Evolutionary conservation across 2,113 vertebrate species (phyloP), one percentile per base, ranked within the genome.

Genomic region (Oenanthe melanoleuca): DNA sequence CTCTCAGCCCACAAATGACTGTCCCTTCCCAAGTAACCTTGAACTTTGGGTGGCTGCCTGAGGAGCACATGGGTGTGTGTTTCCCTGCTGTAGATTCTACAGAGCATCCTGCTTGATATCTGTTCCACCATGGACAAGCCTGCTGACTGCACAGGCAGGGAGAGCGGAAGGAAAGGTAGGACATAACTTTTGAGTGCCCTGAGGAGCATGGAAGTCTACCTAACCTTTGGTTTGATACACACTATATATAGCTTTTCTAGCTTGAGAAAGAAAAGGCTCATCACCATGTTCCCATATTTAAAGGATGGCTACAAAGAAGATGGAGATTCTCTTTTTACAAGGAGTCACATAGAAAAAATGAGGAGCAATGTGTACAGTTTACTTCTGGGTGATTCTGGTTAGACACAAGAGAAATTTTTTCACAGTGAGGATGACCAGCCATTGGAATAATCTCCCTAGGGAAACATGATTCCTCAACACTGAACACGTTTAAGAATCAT

Each of bases 1-100:
- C 21, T 70, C 14, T 91, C 38, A 49, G 45, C 22, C 20, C 15
- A 19, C 24, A 26, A 45, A 53, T 0, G 1, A 6, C n/a, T 71
- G 24, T 17, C 15, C 29, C 12, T 71, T 75, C 10, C 16, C 31
- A 80, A 37, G 44, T 8, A 67, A n/a, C 57, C 53, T 67, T 84
- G 61, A 78, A 55, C 34, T 2, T n/a, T 3, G 0, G 2, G 15
- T 1, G 2, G 3, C 34, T 91, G 38, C 14, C 50, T 71, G 56
- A 49, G 44, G 14, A 56, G 3, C 14, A 12, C 16, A 9, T 1
- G 2, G 16, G 28, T 0, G 0, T 73, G 14, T 2, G 2, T 61
- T 86, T 80, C 8, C 7, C 12, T n/a, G 47, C 57, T 79, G 42
- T 0, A 0, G 28, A 6, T 84, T 15, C 44, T 69, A 21, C 34